These are phyloP conservation scores for Tachina lurida DNA, from an alignment of 2,888 invertebrate genomes.

Conservation along the genomic window DNA sequence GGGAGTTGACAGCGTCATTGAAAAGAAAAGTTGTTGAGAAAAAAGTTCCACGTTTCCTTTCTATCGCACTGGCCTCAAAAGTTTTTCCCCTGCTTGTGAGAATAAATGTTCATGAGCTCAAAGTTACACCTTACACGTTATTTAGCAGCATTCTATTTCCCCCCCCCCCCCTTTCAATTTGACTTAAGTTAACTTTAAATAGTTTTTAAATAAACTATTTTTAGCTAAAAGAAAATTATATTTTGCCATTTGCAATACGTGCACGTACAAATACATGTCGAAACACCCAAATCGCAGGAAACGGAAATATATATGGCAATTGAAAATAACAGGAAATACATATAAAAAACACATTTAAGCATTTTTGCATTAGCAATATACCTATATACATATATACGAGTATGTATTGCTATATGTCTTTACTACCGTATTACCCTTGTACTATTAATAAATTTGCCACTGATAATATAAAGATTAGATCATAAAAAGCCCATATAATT, in stretches of 20 bases:
- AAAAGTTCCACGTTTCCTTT: slow-evolving; percentile 65
- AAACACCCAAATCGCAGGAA: slow-evolving; percentile 16
- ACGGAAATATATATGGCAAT: slow-evolving; percentile 7
- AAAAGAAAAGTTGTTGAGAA: slow-evolving; percentile 66
- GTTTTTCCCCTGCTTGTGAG: slow-evolving; percentile 54
- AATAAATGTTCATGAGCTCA: slow-evolving; percentile 55
- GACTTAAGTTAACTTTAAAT: slow-evolving; percentile 10
- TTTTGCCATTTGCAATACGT: not conserved
- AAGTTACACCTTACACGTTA: slow-evolving; percentile 45
- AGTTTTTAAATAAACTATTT: not conserved
- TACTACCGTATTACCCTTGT: slow-evolving; percentile 25
- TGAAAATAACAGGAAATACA: slow-evolving; percentile 43
- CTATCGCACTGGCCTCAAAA: slow-evolving; percentile 63
- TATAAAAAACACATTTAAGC: not conserved
- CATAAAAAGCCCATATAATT: slow-evolving; percentile 63
- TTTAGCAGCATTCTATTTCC: slow-evolving; percentile 28
- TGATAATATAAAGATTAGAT: slow-evolving; percentile 62
- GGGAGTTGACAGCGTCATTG: slow-evolving; percentile 72
- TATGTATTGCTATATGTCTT: not conserved
- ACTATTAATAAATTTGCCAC: slow-evolving; percentile 48
- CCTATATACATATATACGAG: too few relatives aligned
- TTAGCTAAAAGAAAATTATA: not conserved
- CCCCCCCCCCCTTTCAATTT: not conserved
- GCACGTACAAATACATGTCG: not conserved
- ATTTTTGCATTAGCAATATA: slow-evolving; percentile 2